Percentiles rank a stretch among this genome's conserved stretches.
Evolutionary conservation across 2,113 vertebrate genomes (phyloP).

Genomic region (Dasyprocta punctata): DNA sequence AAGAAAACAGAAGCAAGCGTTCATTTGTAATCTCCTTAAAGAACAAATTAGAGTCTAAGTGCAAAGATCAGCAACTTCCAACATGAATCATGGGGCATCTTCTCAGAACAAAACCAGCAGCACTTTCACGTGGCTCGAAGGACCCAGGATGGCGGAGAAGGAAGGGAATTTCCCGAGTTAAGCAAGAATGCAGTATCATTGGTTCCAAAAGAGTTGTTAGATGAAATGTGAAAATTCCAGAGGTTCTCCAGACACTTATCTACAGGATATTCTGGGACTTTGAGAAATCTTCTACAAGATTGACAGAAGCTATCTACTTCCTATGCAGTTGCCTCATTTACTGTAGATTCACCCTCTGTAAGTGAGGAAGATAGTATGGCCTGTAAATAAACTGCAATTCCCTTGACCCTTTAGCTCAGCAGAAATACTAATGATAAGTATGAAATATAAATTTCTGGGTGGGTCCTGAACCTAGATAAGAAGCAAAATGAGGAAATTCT

Average conservation of each 20-base stretch:
- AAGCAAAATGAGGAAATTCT: neutral
- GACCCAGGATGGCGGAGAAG: neutral
- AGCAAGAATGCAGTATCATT: neutral
- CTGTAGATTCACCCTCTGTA: neutral
- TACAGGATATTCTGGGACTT: neutral
- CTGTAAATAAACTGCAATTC: neutral
- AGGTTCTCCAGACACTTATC: neutral
- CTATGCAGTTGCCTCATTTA: neutral
- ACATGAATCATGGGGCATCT: neutral
- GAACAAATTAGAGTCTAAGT: neutral
- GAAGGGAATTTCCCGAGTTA: neutral
- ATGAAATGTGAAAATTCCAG: neutral
- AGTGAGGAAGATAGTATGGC: neutral
- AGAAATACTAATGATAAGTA: neutral
- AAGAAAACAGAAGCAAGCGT: slow-evolving; percentile 19
- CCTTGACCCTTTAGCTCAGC: neutral
- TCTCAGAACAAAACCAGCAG: neutral
- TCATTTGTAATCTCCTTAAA: neutral
- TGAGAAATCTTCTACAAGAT: neutral
- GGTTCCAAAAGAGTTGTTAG: neutral
- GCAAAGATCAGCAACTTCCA: neutral
- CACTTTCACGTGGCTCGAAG: accelerated
- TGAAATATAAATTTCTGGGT: neutral
- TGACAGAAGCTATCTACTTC: neutral
- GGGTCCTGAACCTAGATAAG: neutral